phyloP scores from a whole-genome alignment of 1,140 invertebrate genomes.

The Rhagoletis zephyria region DNA sequence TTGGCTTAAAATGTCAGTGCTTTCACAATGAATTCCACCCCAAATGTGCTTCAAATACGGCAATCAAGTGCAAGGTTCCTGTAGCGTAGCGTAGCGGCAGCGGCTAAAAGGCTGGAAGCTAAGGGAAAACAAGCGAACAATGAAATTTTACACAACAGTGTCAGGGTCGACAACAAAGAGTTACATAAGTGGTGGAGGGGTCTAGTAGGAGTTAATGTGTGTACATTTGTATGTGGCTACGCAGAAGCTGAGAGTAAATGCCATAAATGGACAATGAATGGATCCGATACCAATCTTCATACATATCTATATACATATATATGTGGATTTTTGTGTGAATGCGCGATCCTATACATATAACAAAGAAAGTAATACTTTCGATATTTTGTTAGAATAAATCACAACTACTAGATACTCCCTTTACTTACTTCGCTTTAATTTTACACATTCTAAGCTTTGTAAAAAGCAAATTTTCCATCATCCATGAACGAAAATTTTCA shows the following conservation, averaged over 20 bases:
- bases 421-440: no score
- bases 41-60: neutral
- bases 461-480: no score
- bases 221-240: neutral
- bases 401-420: no score
- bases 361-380: no score
- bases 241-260: neutral
- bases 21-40: constrained; percentile 35
- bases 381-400: no score
- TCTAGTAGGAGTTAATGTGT: neutral
- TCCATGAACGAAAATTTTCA: no score
- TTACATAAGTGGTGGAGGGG: neutral
- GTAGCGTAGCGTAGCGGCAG: neutral
- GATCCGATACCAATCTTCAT: neutral
- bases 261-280: constrained; percentile 40
- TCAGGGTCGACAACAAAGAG: constrained; percentile 40
- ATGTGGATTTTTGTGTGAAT: neutral
- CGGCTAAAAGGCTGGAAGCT: neutral
- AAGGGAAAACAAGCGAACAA: constrained; percentile 12
- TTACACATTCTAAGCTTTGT: no score
- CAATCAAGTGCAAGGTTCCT: constrained; percentile 21
- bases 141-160: constrained; percentile 40
- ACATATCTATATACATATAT: no score
- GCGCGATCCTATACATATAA: no score
- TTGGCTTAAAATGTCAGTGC: constrained; percentile 32